Base-by-base conservation (phyloP, 2,888 invertebrate genomes). In the Drosophila basisetae region DNA sequence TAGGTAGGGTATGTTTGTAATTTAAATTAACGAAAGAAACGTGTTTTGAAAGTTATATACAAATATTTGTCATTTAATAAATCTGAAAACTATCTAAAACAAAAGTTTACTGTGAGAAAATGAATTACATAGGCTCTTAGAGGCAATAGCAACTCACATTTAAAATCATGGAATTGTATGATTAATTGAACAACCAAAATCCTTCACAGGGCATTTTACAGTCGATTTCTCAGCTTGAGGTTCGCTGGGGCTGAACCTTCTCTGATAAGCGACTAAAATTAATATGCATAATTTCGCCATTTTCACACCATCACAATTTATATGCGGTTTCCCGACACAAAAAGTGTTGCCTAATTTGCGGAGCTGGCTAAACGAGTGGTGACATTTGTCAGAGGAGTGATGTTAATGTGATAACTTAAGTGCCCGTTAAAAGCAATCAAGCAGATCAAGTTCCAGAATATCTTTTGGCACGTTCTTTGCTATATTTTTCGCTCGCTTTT, bases 301-400 rank as follows among this genome's bases (percentile, higher is more conserved):
- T 47, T 60, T 47, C 49, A 31, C 41, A 33, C 16, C 54, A 61
- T 18, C 35, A 50, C 16, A 60, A 66, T 66, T 77, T 53, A 61
- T 61, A 56, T 74, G 18, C 7, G 16, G 33, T 18, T 31, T 28
- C 52, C 54, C n/a, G 22, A 16, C 33, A 43, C n/a, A 50, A 54
- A 50, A 65, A 52, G 33, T 62, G 68, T 68, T 73, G 68, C 54
- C 68, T 73, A 61, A 58, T 56, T 76, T 50, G 22, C 59, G 77
- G 53, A 63, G 67, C 50, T 6, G 28, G 10, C 33, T 5, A 22
- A 43, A 43, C 16, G 37, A 56, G 79, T 83, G 73, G 66, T 65
- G 77, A 73, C 70, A 69, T 77, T 53, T 18, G 66, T 50, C 64
- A 53, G 68, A 11, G 56, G 52, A 49, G 41, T 50, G 59, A 55